Conservation (phyloP, 2,888 invertebrate genomes). For the Eristalinus sepulchralis region DNA sequence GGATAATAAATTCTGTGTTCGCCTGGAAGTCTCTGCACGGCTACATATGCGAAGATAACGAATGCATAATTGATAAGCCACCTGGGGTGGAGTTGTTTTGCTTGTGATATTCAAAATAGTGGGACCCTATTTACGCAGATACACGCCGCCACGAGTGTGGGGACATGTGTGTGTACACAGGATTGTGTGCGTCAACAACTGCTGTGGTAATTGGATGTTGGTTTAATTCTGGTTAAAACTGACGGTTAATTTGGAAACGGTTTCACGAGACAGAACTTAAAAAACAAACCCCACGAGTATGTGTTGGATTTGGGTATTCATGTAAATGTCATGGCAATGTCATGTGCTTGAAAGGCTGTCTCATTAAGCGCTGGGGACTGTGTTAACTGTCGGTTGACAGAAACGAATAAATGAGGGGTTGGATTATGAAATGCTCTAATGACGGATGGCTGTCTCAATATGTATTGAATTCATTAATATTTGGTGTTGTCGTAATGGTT, state of each 20-base stretch:
- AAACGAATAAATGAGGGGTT: neutral
- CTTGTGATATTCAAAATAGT: slow-evolving; percentile 23
- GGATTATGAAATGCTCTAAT: neutral
- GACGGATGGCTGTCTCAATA: neutral
- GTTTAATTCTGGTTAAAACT: slow-evolving; percentile 1
- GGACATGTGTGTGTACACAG: neutral
- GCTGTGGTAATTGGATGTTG: neutral
- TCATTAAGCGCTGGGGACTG: neutral
- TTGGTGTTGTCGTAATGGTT: too few species aligned
- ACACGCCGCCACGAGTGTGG: neutral
- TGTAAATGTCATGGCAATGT: neutral
- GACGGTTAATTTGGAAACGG: neutral
- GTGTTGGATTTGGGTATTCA: neutral
- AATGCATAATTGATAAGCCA: slow-evolving; percentile 60
- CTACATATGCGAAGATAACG: slow-evolving; percentile 35
- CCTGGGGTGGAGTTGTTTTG: slow-evolving; percentile 2
- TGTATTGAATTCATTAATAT: too few species aligned
- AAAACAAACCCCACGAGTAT: neutral
- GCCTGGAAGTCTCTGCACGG: slow-evolving; percentile 14
- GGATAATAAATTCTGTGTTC: slow-evolving; percentile 40
- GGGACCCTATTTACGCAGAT: slow-evolving; percentile 9
- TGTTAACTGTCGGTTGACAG: neutral
- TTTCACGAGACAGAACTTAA: neutral
- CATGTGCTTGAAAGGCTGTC: neutral
- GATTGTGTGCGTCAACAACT: neutral